Evolutionary conservation across 2,113 vertebrate species (phyloP).

Genomic region (Cromileptes altivelis): DNA sequence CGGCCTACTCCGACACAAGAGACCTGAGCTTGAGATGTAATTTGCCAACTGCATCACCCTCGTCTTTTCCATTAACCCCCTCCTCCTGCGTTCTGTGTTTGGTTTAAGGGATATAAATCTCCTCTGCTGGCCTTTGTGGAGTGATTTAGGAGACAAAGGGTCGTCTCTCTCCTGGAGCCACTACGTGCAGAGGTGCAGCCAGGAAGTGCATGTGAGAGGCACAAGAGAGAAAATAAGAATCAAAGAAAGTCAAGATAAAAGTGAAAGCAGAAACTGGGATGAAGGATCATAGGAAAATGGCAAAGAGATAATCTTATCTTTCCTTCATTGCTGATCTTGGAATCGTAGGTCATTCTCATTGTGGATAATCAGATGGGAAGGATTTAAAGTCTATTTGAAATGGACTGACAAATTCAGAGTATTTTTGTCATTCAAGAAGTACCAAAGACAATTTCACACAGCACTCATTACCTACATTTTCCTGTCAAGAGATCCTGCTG

Average conservation of each 20-base stretch:
- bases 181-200: slow-evolving; percentile 34
- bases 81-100: slow-evolving; percentile 49
- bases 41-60: slow-evolving; percentile 46
- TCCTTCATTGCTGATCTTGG: background rate
- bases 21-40: slow-evolving; percentile 25
- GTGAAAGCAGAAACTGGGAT: slow-evolving; percentile 27
- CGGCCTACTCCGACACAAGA: background rate
- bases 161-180: slow-evolving; percentile 45
- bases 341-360: background rate
- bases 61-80: slow-evolving; percentile 44
- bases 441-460: background rate
- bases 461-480: background rate
- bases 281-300: background rate
- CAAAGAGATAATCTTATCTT: slow-evolving; percentile 2
- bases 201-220: slow-evolving; percentile 38
- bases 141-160: slow-evolving; percentile 68
- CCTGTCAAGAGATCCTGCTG: background rate
- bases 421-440: background rate
- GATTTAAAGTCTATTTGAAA: background rate
- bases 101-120: slow-evolving; percentile 66
- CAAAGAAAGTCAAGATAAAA: slow-evolving; percentile 31
- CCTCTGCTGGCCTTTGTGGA: slow-evolving; percentile 34
- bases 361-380: background rate
- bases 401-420: background rate
- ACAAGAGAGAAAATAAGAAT: slow-evolving; percentile 40